phyloP scores from a whole-genome alignment of 2,113 vertebrate genomes.

The Isichthys henryi region DNA sequence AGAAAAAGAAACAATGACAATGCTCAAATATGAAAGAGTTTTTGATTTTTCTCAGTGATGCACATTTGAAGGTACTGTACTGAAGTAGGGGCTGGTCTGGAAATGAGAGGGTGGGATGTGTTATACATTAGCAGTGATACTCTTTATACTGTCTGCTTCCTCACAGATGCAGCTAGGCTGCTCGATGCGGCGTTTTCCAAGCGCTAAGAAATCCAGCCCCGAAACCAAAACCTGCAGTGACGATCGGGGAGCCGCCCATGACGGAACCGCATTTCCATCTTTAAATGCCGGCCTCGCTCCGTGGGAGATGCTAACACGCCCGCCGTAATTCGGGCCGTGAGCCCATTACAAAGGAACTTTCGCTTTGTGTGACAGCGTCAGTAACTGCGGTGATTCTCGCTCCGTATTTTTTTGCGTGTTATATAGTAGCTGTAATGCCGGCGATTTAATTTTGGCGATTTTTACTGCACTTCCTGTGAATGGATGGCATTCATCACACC shows the following conservation, averaged over 20 bases:
- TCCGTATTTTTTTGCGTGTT: neutral
- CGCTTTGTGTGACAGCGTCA: neutral
- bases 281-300: conserved; percentile 28
- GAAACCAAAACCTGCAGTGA: conserved; percentile 30
- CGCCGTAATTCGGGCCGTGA: conserved; percentile 32
- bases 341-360: conserved; percentile 35
- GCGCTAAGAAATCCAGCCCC: conserved; percentile 15
- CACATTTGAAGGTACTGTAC: neutral
- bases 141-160: conserved; percentile 14
- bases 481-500: conserved; percentile 27
- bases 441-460: conserved; percentile 31
- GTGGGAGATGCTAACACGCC: conserved; percentile 28
- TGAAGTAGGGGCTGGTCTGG: neutral
- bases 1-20: neutral
- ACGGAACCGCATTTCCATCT: conserved; percentile 41
- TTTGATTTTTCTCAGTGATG: neutral
- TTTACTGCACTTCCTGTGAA: conserved; percentile 32
- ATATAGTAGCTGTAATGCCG: conserved; percentile 18
- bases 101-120: neutral
- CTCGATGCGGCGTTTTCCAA: conserved; percentile 28
- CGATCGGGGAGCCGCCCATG: conserved; percentile 28
- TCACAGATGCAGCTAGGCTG: conserved; percentile 17
- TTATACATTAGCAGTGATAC: conserved; percentile 20
- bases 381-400: neutral
- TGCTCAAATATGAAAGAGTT: neutral